A percentile compares a stretch with the other conserved stretches of the same genome.
phyloP scores from a whole-genome alignment of 64 coral and sea anemone genomes.

The Trachythela sp. region DNA sequence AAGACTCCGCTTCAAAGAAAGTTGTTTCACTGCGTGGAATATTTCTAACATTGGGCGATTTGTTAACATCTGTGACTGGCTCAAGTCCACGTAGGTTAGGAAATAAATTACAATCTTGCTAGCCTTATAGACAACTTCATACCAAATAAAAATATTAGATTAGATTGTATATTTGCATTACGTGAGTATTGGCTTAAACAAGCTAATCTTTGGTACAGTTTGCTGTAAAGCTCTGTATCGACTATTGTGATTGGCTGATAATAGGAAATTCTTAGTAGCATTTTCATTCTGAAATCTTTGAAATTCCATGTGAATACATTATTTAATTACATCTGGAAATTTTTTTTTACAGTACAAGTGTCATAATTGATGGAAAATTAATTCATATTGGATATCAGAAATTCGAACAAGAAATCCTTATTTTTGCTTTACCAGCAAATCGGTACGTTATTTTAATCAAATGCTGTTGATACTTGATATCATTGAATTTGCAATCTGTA shows the following conservation, averaged over 20 bases:
- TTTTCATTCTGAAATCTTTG: too few relatives aligned
- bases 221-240: too few relatives aligned
- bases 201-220: too few relatives aligned
- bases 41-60: constrained; percentile 18
- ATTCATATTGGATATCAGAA: constrained; percentile 92
- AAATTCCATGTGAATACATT: too few relatives aligned
- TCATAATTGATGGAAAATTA: constrained; percentile 67
- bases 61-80: constrained; percentile 2
- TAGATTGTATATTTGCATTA: too few relatives aligned
- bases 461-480: background rate
- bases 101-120: background rate
- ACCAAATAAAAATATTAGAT: too few relatives aligned
- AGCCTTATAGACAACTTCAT: too few relatives aligned
- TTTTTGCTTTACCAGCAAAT: constrained; percentile 80
- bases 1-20: background rate
- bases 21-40: background rate
- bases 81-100: background rate
- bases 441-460: constrained; percentile 37
- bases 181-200: too few relatives aligned
- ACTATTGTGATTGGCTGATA: too few relatives aligned
- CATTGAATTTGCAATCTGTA: constrained; percentile 5
- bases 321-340: background rate
- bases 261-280: too few relatives aligned
- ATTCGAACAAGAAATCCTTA: constrained; percentile 61
- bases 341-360: constrained; percentile 43